Conservation (phyloP, 2,888 invertebrate genomes). For the Phengaris alcon region DNA sequence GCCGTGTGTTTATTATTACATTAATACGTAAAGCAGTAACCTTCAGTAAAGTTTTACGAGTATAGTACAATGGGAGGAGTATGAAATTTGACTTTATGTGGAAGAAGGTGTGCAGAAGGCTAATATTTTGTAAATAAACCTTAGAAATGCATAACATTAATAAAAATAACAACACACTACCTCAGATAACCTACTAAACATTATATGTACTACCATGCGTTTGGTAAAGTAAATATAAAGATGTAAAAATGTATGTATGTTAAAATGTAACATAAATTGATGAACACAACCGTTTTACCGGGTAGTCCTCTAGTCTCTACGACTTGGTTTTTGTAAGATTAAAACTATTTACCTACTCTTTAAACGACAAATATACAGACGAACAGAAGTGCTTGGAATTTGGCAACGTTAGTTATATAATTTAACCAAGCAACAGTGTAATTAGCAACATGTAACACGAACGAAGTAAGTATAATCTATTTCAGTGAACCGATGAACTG, state of each 20-base stretch:
- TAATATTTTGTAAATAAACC: no score
- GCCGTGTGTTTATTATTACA: background rate
- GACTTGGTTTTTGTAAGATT: background rate
- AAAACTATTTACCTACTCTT: background rate
- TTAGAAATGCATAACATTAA: no score
- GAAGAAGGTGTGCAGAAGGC: no score
- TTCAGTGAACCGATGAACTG: constrained; percentile 15
- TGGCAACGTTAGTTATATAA: background rate
- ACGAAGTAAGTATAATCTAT: constrained; percentile 10
- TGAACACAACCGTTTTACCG: background rate
- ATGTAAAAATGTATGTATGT: no score
- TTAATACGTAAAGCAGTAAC: no score
- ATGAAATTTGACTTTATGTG: no score
- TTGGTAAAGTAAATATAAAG: no score
- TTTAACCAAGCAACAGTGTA: background rate
- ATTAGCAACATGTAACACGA: background rate
- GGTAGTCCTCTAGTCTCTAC: background rate
- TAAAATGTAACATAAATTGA: background rate
- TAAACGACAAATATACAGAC: constrained; percentile 1
- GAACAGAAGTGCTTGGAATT: background rate
- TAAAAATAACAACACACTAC: no score
- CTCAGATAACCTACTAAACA: no score
- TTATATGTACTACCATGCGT: no score
- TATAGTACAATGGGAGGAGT: no score
- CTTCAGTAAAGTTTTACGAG: no score